These are phyloP conservation scores for Limnephilus auricula DNA, from an alignment of 2,888 invertebrate species.

Conservation along the genomic window DNA sequence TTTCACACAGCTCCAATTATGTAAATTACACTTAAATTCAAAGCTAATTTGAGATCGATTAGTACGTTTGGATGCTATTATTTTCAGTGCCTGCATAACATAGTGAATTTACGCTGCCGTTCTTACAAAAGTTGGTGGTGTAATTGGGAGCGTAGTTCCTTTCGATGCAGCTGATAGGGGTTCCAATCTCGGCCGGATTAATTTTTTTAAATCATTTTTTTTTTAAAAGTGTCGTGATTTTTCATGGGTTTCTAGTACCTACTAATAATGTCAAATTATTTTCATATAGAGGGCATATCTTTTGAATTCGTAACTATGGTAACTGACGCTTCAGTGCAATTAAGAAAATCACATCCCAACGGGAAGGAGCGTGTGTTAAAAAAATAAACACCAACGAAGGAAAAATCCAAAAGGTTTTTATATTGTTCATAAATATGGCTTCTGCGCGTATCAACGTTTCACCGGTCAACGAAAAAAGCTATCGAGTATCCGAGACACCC, in stretches of 20 bases:
- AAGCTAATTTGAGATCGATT: too few species aligned
- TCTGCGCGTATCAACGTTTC: slow-evolving; percentile 7
- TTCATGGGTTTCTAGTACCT: not conserved
- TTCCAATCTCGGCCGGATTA: too few species aligned
- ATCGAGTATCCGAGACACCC: slow-evolving; percentile 2
- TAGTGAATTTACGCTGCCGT: too few species aligned
- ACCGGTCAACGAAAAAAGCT: not conserved
- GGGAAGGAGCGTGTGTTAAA: not conserved
- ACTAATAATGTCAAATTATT: not conserved
- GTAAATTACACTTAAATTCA: too few species aligned
- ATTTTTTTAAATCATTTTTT: too few species aligned
- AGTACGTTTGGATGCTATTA: too few species aligned
- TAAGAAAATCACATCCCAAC: not conserved
- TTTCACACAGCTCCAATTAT: too few species aligned
- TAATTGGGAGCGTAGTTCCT: too few species aligned
- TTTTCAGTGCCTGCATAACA: too few species aligned
- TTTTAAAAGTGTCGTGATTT: too few species aligned
- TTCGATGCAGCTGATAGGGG: too few species aligned
- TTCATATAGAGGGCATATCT: not conserved
- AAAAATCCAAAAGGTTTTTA: not conserved
- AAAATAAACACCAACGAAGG: not conserved
- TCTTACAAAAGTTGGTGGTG: too few species aligned
- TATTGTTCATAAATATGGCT: slow-evolving; percentile 14
- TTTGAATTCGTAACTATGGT: not conserved
- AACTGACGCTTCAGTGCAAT: not conserved